Percentiles rank a stretch among this genome's conserved stretches.
Evolutionary conservation across 1,140 invertebrate genomes (phyloP).

Genomic region (Eumeta japonica): DNA sequence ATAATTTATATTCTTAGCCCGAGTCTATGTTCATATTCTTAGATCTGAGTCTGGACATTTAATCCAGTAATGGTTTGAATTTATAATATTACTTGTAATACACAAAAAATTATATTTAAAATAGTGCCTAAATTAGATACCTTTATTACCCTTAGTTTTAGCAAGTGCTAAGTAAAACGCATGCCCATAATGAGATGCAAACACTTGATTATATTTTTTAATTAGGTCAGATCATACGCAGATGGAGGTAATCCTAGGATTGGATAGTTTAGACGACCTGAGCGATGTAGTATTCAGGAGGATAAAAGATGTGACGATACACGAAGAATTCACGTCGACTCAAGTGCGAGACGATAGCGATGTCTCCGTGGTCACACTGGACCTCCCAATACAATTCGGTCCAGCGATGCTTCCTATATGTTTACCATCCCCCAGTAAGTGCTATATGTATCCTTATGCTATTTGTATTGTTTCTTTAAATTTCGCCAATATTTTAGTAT

Average conservation of each 20-base stretch:
- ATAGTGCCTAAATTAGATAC: no score
- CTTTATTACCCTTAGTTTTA: no score
- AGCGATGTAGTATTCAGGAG: constrained; percentile 31
- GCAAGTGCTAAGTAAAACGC: no score
- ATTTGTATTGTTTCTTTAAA: no score
- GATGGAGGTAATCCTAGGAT: constrained; percentile 48
- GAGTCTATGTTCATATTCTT: no score
- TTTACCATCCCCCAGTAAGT: constrained; percentile 53
- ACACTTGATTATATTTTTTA: constrained; percentile 7
- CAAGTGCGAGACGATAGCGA: constrained; percentile 59
- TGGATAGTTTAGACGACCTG: constrained; percentile 43
- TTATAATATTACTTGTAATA: no score
- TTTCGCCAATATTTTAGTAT: no score
- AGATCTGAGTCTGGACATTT: no score
- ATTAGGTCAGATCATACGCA: constrained; percentile 37
- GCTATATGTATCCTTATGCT: constrained; percentile 3
- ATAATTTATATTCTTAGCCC: no score
- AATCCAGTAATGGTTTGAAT: no score
- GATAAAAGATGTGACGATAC: constrained; percentile 36
- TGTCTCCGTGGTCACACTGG: constrained; percentile 59
- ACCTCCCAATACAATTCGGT: constrained; percentile 40
- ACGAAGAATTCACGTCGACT: constrained; percentile 49
- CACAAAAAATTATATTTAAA: no score
- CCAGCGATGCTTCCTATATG: constrained; percentile 57
- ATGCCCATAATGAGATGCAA: no score